phyloP scores from a whole-genome alignment of 2,113 vertebrate genomes.

The Pleuronectes platessa region DNA sequence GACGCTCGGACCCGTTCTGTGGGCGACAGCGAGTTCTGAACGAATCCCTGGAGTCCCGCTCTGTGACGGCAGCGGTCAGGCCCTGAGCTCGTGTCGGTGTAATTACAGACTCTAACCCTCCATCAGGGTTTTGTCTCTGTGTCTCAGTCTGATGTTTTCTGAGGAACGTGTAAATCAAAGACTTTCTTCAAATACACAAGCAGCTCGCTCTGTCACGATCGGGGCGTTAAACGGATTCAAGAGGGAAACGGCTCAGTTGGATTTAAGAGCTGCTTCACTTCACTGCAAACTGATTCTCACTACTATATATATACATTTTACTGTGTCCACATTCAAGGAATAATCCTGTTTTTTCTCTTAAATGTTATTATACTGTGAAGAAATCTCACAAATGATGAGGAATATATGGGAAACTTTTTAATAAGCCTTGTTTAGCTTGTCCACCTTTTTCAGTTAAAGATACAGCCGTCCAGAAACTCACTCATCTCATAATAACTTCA shows the following conservation, averaged over 20 bases:
- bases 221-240: neutral
- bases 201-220: slow-evolving; percentile 5
- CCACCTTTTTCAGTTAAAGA: too few species aligned
- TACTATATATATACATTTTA: too few species aligned
- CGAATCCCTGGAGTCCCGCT: slow-evolving; percentile 15
- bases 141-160: slow-evolving; percentile 10
- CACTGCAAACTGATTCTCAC: neutral
- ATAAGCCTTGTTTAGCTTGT: too few species aligned
- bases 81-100: slow-evolving; percentile 37
- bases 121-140: slow-evolving; percentile 35
- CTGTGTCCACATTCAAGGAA: too few species aligned
- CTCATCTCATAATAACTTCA: too few species aligned
- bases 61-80: neutral
- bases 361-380: too few species aligned
- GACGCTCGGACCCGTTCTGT: neutral
- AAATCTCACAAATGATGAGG: too few species aligned
- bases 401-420: too few species aligned
- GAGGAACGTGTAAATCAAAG: slow-evolving; percentile 43
- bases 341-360: too few species aligned
- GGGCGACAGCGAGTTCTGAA: neutral
- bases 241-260: neutral
- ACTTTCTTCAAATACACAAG: slow-evolving; percentile 1
- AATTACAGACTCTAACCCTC: slow-evolving; percentile 53
- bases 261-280: neutral
- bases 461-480: too few species aligned